Evolutionary conservation across 2,888 invertebrate genomes (phyloP), one percentile per base, ranked within the genome.

Genomic region (Hirtodrosophila confusa): DNA sequence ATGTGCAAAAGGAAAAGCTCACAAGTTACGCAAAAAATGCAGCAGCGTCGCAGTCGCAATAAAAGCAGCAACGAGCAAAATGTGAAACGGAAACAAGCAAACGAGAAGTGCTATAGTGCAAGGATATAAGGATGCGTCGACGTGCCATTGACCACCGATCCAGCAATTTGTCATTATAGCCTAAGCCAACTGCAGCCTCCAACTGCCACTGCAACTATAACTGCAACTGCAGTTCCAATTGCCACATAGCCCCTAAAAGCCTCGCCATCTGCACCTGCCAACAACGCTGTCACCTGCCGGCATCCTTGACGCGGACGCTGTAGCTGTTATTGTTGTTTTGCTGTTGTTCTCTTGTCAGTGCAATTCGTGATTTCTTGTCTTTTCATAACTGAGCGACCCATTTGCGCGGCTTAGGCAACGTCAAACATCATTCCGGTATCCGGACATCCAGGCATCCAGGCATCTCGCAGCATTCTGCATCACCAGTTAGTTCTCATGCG

Each of bases 11-110:
- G 75, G 61, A 62, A 70, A 79, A 73, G 78, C 78, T 75, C 80
- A 79, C 56, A 86, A 83, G 76, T 84, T 86, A 80, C 80, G 86
- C 66, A 84, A 83, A 86, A 83, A 84, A 78, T 84, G 77, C 75
- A 83, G 83, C 33, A 58, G 41, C 58, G 58, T 31, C 31, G 43
- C 55, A 33, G 33, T 36, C 49, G 33, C 69, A 36, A 9, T 50
- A 55, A 49, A 58, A 54, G 60, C 69, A 51, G 67, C 69, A 60
- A 40, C 56, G 66, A 80, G 72, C 68, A 84, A 78, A 76, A 71
- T 87, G 72, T 82, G 80, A 87, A 78, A 72, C 80, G 80, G 67
- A 83, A 71, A 65, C 63, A 69, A 68, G 75, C 73, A 51, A 72
- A 64, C 74, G 69, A 73, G 57, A 57, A 66, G 74, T 73, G 65